These are phyloP conservation scores for Neodon shergylaensis DNA, from an alignment of 2,113 vertebrate genomes.

Conservation along the genomic window DNA sequence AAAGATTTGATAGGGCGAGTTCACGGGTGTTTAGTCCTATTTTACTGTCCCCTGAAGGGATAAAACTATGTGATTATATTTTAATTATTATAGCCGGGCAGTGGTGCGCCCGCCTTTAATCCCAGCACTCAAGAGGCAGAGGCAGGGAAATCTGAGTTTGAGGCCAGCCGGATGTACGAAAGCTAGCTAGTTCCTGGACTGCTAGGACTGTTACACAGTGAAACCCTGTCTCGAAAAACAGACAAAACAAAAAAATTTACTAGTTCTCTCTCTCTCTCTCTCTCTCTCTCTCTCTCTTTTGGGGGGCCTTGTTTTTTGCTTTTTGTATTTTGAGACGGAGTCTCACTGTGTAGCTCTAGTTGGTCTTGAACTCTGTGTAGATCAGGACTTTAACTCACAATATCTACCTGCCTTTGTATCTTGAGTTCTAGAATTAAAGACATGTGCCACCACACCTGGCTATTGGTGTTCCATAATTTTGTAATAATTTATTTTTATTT, in stretches of 20 bases:
- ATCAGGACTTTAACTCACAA: not conserved
- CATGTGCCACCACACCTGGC: not conserved
- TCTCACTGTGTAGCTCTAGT: not conserved
- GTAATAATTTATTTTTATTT: not conserved
- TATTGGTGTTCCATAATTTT: not conserved
- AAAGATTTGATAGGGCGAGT: not conserved
- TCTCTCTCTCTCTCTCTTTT: no score
- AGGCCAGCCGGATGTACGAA: no score
- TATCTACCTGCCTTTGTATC: not conserved
- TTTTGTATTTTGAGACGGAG: not conserved
- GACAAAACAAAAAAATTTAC: no score
- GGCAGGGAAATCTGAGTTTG: no score
- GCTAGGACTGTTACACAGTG: no score
- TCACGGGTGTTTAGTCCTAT: not conserved
- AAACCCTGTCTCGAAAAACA: no score
- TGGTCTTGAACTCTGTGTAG: not conserved
- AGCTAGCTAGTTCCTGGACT: no score
- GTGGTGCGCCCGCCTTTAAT: no score
- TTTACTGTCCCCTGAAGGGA: not conserved
- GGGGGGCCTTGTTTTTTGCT: not conserved
- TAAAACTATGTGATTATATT: not conserved
- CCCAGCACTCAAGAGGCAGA: no score
- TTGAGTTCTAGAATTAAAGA: not conserved
- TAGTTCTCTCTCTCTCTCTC: not conserved
- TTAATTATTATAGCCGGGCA: not conserved